Conservation (phyloP, 2,888 invertebrate species). For the Tetranychus piercei region DNA sequence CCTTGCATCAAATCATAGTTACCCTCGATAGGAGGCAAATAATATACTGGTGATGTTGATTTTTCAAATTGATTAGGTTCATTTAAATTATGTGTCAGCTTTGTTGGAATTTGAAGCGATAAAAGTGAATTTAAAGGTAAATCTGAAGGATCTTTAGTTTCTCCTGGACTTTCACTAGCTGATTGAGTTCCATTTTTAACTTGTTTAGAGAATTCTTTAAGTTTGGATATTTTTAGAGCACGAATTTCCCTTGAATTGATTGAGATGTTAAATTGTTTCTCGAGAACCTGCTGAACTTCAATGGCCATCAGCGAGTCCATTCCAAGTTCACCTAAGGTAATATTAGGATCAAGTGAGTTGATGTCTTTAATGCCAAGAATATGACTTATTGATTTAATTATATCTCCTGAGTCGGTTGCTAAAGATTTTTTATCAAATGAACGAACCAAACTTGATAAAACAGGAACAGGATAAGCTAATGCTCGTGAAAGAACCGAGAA, state of each 20-base stretch:
- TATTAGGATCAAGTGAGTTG: conserved; percentile 50
- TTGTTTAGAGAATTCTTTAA: not conserved
- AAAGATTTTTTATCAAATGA: not conserved
- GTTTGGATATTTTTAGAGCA: conserved; percentile 38
- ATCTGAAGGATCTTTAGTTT: not conserved
- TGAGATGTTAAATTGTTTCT: conserved; percentile 71
- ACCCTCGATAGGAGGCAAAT: conserved; percentile 1
- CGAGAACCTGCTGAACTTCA: conserved; percentile 60
- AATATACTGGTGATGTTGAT: not conserved
- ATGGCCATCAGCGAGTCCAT: conserved; percentile 98
- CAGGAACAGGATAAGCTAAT: conserved; percentile 64
- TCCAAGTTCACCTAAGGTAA: conserved; percentile 75
- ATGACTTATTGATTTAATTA: conserved; percentile 15
- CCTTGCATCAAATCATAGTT: not conserved
- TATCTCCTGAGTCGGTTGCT: not conserved
- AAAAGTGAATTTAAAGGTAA: not conserved
- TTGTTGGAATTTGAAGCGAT: not conserved
- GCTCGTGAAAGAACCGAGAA: conserved; percentile 67
- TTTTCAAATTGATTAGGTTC: not conserved
- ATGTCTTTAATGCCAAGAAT: conserved; percentile 59
- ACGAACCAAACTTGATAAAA: conserved; percentile 7
- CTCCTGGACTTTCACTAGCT: not conserved
- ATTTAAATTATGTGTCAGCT: not conserved
- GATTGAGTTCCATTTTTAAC: not conserved
- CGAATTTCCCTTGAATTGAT: conserved; percentile 79